These are phyloP conservation scores for Phodopus roborovskii DNA, from an alignment of 2,113 vertebrate species.

Conservation along the genomic window DNA sequence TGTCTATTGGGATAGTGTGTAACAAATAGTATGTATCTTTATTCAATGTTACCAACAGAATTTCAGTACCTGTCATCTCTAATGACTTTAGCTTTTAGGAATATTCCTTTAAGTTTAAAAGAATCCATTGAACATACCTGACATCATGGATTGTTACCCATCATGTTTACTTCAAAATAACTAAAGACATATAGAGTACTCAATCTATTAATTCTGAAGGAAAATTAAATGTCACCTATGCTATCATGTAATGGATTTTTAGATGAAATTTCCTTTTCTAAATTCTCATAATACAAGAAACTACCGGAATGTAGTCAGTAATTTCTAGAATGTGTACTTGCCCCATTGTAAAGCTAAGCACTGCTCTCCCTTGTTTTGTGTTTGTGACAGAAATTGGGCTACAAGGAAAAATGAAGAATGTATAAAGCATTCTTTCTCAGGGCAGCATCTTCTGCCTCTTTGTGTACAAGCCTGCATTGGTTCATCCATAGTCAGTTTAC, in stretches of 20 bases:
- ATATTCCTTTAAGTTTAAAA: not conserved
- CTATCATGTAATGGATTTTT: not conserved
- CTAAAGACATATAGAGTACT: not conserved
- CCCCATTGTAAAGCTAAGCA: not conserved
- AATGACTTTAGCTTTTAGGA: not conserved
- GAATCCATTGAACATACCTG: not conserved
- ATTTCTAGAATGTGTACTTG: slow-evolving; percentile 33
- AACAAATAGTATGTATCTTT: not conserved
- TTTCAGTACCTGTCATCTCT: not conserved
- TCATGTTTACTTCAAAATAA: not conserved
- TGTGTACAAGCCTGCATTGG: not conserved
- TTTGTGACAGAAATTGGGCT: not conserved
- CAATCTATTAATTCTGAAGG: not conserved
- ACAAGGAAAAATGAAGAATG: not conserved
- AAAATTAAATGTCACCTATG: not conserved
- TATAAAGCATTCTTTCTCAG: not conserved
- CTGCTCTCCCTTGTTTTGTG: not conserved
- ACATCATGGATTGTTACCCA: not conserved
- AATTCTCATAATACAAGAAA: slow-evolving; percentile 24
- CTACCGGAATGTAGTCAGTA: slow-evolving; percentile 1
- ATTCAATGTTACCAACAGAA: slow-evolving; percentile 6
- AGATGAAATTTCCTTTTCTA: slow-evolving; percentile 42
- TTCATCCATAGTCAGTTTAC: not conserved
- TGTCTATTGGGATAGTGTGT: not conserved
- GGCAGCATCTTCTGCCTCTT: not conserved